These are phyloP conservation scores for Onychomys leucogaster DNA, from an alignment of 2,797 vertebrate genomes.

Conservation along the genomic window DNA sequence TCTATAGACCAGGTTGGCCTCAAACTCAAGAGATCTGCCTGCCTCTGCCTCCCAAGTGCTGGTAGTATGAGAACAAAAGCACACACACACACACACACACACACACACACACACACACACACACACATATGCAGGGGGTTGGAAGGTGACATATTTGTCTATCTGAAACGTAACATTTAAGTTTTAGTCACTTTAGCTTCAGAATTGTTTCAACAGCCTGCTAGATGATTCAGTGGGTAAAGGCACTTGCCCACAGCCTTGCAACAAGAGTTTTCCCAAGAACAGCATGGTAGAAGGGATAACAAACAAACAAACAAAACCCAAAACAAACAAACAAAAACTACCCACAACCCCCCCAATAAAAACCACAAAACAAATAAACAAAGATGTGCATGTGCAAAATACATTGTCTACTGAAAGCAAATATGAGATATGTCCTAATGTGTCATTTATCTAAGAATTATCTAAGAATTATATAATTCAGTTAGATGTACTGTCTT, in stretches of 20 bases:
- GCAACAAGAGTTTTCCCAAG: neutral
- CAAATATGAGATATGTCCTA: neutral
- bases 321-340: no score
- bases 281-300: neutral
- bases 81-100: no score
- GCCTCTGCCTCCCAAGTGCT: no score
- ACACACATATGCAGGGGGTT: no score
- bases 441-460: neutral
- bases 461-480: neutral
- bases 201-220: neutral
- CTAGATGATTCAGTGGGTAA: neutral
- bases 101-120: no score
- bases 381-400: neutral
- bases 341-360: no score
- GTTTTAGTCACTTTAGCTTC: neutral
- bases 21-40: neutral
- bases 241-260: neutral
- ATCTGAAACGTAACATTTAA: conserved; percentile 3
- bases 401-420: neutral
- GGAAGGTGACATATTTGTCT: neutral
- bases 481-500: neutral
- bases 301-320: neutral
- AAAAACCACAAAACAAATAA: no score
- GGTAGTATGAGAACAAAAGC: neutral
- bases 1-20: neutral